Conservation (phyloP, 2,888 invertebrate species). For the Tanypteryx hageni region DNA sequence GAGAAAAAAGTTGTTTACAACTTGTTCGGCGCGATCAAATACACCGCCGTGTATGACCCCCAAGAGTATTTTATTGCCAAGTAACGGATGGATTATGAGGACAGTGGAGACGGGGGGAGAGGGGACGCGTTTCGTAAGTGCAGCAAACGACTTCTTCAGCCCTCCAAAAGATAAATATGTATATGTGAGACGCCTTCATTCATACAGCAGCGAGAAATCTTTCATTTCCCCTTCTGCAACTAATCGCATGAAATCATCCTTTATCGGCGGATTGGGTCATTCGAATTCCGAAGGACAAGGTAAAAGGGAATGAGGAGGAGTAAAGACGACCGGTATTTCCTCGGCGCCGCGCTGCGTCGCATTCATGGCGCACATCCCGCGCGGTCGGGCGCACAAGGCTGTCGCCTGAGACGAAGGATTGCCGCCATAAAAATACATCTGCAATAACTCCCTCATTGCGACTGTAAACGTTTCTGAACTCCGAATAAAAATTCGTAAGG, state of each 20-base stretch:
- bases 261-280: neutral
- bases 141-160: neutral
- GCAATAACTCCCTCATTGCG: neutral
- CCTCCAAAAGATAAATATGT: neutral
- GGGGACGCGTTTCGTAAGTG: neutral
- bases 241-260: neutral
- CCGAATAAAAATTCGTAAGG: neutral
- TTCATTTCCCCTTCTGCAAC: neutral
- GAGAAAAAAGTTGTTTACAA: constrained; percentile 28
- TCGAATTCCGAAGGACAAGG: constrained; percentile 11
- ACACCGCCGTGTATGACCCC: neutral
- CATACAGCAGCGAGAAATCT: neutral
- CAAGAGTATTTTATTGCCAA: constrained; percentile 18
- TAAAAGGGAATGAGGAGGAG: neutral
- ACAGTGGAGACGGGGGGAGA: neutral
- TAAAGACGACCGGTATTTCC: constrained; percentile 19
- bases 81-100: neutral
- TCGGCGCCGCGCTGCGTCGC: neutral
- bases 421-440: neutral
- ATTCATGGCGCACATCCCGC: neutral
- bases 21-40: constrained; percentile 31
- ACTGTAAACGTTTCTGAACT: neutral
- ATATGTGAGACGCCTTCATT: neutral
- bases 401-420: neutral
- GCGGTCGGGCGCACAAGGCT: neutral